Evolutionary conservation across 1,140 invertebrate genomes (phyloP).

Genomic region (Drosophila pallidifrons): DNA sequence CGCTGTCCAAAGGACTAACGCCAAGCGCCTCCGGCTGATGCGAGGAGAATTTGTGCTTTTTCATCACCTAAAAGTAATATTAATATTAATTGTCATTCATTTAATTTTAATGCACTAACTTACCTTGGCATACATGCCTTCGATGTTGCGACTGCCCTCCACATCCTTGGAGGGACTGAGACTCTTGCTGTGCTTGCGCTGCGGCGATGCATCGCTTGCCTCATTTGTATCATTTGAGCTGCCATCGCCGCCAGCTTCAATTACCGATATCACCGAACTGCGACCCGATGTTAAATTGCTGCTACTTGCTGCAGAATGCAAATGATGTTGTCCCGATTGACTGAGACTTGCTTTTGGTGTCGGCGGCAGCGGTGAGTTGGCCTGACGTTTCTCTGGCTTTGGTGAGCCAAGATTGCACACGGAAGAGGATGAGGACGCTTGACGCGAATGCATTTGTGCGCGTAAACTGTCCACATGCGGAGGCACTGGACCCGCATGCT

Average conservation of each 20-base stretch:
- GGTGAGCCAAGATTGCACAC: constrained; percentile 91
- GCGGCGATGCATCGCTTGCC: constrained; percentile 54
- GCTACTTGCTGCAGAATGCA: constrained; percentile 65
- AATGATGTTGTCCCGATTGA: constrained; percentile 54
- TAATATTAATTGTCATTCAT: neutral
- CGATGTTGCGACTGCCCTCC: constrained; percentile 90
- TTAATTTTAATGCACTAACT: neutral
- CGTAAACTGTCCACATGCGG: constrained; percentile 77
- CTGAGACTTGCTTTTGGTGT: constrained; percentile 87
- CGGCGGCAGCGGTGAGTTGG: constrained; percentile 92
- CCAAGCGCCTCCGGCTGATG: constrained; percentile 73
- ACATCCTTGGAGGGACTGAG: constrained; percentile 88
- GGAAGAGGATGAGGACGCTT: constrained; percentile 91
- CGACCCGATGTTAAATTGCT: constrained; percentile 83
- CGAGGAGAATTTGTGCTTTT: constrained; percentile 82
- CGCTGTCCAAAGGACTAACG: constrained; percentile 68
- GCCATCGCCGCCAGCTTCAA: constrained; percentile 65
- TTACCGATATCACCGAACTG: constrained; percentile 84
- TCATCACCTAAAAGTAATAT: constrained; percentile 73
- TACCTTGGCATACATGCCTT: constrained; percentile 96
- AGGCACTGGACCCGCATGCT: constrained; percentile 67
- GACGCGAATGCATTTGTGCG: constrained; percentile 83
- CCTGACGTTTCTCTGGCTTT: constrained; percentile 94
- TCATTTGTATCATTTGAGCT: constrained; percentile 77
- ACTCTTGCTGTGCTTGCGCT: constrained; percentile 85